Base-by-base conservation (phyloP, 2,113 vertebrate species). In the Paraplagusia blochii region DNA sequence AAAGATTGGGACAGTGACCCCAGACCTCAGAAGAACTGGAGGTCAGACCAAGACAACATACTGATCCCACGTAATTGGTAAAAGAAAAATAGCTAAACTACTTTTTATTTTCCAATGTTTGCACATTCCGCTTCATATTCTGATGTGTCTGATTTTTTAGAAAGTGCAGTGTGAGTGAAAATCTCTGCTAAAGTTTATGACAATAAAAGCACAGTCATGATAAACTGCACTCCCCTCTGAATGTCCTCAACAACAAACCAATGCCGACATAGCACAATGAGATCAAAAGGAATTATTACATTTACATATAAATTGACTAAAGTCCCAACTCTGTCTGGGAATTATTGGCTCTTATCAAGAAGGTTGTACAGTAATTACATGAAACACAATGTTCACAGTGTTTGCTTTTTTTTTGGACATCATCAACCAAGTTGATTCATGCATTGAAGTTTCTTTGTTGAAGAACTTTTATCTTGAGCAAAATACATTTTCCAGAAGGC, bases 281-380 rank as follows among this genome's bases (percentile, higher is more conserved):
- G 77, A 81, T 85, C 80, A 88, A 75, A 67, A 74, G 64, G 56
- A 84, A 87, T 85, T 83, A 87, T 81, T 81, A 75, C 74, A 88
- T 88, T 88, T 85, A 85, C 87, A 88, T 88, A 85, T 89, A 88
- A 87, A 90, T 88, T 82, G 84, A 88, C 77, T 87, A 75, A 86
- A 89, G 74, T 85, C 72, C 66, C 59, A 68, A 56, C 57, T 76
- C 49, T 52, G 48, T 72, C 46, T 65, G 63, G 72, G 74, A 72
- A 83, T 84, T 84, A 81, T 66, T 72, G 35, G 17, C 52, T 80
- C 69, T 88, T 85, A 85, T 85, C 79, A 74, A 70, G 47, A 58
- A 82, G 69, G 62, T 64, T 74, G 59, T 72, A 62, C 44, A 40
- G 9, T 51, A 56, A 69, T 81, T 81, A 53, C 44, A 48, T 46